phyloP scores from a whole-genome alignment of 2,888 invertebrate species.

The Meta bourneti region DNA sequence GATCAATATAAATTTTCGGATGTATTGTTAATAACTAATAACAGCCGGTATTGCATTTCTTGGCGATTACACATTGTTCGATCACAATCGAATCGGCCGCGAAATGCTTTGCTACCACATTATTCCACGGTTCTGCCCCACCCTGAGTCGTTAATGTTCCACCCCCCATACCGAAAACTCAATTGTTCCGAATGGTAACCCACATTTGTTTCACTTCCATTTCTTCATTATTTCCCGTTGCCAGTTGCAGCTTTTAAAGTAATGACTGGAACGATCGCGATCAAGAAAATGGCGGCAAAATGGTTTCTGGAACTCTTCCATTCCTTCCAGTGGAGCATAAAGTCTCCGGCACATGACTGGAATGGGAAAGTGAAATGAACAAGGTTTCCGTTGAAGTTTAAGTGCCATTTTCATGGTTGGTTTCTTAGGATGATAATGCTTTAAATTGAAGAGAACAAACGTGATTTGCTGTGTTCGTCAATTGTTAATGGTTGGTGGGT shows the following conservation, averaged over 20 bases:
- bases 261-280: conserved; percentile 41
- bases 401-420: too few relatives aligned
- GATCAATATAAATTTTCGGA: background rate
- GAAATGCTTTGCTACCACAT: conserved; percentile 25
- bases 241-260: conserved; percentile 42
- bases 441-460: too few relatives aligned
- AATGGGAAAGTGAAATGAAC: background rate
- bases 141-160: conserved; percentile 30
- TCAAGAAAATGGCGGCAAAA: conserved; percentile 41
- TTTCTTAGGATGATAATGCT: too few relatives aligned
- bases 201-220: conserved; percentile 42
- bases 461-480: too few relatives aligned
- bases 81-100: conserved; percentile 26
- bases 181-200: conserved; percentile 57
- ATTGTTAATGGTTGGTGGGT: too few relatives aligned
- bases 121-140: conserved; percentile 5
- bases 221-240: conserved; percentile 34
- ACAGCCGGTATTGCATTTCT: conserved; percentile 2
- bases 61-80: conserved; percentile 36
- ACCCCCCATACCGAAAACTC: conserved; percentile 1
- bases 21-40: conserved; percentile 8
- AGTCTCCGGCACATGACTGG: conserved; percentile 7
- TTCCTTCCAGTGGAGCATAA: background rate
- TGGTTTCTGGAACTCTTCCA: conserved; percentile 19
- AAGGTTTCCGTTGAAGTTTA: too few relatives aligned